phyloP scores from a whole-genome alignment of 2,113 vertebrate genomes.

The Lophotis ruficrista region DNA sequence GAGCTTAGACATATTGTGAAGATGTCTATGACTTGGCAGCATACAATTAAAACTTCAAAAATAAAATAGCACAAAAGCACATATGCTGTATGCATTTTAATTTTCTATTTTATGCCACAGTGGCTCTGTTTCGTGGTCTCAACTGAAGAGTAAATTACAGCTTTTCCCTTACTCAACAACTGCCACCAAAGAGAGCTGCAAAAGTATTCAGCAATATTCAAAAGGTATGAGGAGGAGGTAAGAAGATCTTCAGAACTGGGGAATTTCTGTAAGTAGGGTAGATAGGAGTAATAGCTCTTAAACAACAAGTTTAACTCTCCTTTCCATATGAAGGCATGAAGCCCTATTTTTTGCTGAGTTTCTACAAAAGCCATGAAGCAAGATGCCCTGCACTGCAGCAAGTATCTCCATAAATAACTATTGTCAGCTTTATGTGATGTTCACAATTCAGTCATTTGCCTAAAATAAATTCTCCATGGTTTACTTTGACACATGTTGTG shows the following conservation, averaged over 20 bases:
- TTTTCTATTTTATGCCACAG: slow-evolving; percentile 4
- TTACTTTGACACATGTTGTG: not conserved
- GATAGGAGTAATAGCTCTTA: not conserved
- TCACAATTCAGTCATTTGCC: not conserved
- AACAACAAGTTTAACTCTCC: not conserved
- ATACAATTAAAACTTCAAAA: slow-evolving; percentile 44
- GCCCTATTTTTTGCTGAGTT: not conserved
- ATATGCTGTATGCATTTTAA: not conserved
- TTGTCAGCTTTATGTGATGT: not conserved
- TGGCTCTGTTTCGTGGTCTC: not conserved
- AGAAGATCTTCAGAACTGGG: not conserved
- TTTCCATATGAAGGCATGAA: not conserved
- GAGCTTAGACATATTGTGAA: not conserved
- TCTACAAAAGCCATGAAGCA: not conserved
- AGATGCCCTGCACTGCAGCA: not conserved
- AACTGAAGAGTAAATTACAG: slow-evolving; percentile 25
- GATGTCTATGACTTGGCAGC: not conserved
- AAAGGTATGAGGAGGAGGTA: not conserved
- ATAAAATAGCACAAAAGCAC: not conserved
- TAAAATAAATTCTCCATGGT: not conserved
- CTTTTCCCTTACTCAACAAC: not conserved
- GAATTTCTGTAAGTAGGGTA: not conserved
- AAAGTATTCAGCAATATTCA: not conserved
- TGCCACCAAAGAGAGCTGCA: not conserved
- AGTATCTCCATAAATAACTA: not conserved